Conservation (phyloP, 2,797 vertebrate genomes). For the Lithobates pipiens region DNA sequence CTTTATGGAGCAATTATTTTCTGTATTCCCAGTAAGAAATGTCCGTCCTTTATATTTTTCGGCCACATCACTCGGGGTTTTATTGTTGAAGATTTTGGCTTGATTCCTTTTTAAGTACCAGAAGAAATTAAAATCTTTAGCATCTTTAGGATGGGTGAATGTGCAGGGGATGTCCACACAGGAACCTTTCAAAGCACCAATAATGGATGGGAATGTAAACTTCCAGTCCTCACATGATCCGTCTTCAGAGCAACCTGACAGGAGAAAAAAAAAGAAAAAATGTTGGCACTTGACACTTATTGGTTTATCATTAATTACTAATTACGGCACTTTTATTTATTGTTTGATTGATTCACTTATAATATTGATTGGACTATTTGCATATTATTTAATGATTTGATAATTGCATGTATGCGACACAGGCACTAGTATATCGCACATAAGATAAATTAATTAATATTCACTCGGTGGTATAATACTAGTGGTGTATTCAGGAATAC, state of each 20-base stretch:
- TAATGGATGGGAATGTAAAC: not conserved
- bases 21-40: not conserved
- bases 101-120: not conserved
- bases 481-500: no score
- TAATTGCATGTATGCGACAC: no score
- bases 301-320: no score
- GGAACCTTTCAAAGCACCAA: slow-evolving; percentile 10
- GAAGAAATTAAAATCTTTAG: slow-evolving; percentile 13
- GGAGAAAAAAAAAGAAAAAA: no score
- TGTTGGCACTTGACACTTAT: no score
- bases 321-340: no score
- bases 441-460: no score
- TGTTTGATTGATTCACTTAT: no score
- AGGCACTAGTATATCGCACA: no score
- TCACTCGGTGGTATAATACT: no score
- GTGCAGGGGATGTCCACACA: slow-evolving; percentile 46
- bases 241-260: slow-evolving; percentile 14
- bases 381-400: no score
- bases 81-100: slow-evolving; percentile 5
- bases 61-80: not conserved
- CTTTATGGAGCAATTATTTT: slow-evolving; percentile 6
- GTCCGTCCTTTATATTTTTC: not conserved
- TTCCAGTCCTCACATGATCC: slow-evolving; percentile 5
- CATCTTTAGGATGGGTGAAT: not conserved
- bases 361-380: no score